Evolutionary conservation across 53 echinoderm and acorn worm species (phyloP).

Genomic region (Arbacia lixula): DNA sequence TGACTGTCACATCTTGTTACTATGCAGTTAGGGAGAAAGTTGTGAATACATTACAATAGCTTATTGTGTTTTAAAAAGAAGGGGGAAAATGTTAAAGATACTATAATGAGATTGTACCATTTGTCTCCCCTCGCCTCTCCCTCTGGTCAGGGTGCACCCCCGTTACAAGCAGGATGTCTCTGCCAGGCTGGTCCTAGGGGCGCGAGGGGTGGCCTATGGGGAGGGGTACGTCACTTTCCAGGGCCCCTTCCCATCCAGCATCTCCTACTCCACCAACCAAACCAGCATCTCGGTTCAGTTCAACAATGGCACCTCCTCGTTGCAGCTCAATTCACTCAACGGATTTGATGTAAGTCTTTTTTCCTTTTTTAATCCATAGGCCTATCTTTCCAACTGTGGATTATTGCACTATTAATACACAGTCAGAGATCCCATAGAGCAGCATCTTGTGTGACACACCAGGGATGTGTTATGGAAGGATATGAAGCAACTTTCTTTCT

Average conservation of each 20-base stretch:
- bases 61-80: too few species aligned
- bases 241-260: conserved; percentile 76
- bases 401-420: too few species aligned
- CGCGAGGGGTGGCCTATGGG: conserved; percentile 73
- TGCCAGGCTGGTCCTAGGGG: conserved; percentile 73
- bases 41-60: too few species aligned
- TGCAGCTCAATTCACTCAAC: background rate
- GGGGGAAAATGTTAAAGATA: too few species aligned
- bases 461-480: too few species aligned
- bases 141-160: conserved; percentile 79
- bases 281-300: background rate
- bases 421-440: too few species aligned
- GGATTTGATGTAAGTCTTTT: conserved; percentile 25
- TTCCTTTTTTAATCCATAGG: background rate
- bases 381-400: background rate
- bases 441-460: too few species aligned
- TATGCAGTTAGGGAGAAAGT: too few species aligned
- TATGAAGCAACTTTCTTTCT: too few species aligned
- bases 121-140: too few species aligned
- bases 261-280: background rate
- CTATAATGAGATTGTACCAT: too few species aligned
- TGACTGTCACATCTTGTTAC: too few species aligned
- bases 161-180: conserved; percentile 92
- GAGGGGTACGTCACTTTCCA: conserved; percentile 59
- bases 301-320: conserved; percentile 3